A percentile compares a stretch with the other conserved stretches of the same genome.
phyloP scores from a whole-genome alignment of 2,797 vertebrate genomes.

The Sciaenops ocellatus region DNA sequence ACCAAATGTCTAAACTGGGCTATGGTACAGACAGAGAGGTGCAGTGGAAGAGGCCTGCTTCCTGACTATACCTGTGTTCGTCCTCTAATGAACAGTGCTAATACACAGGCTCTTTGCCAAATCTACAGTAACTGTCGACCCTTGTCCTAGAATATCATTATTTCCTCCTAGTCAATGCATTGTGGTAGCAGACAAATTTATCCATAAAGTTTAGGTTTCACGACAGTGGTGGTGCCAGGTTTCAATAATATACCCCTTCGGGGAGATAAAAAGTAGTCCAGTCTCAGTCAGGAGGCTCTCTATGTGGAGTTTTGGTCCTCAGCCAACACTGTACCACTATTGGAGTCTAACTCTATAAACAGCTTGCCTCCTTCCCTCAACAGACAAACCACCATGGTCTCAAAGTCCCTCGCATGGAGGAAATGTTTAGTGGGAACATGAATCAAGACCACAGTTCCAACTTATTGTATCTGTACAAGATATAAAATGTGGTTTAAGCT shows the following conservation, averaged over 20 bases:
- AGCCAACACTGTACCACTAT: constrained; percentile 42
- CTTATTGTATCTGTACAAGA: not conserved
- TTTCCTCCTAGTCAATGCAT: not conserved
- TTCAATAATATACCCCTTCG: constrained; percentile 46
- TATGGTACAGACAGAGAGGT: not conserved
- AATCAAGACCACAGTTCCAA: constrained; percentile 7
- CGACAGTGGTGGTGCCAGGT: constrained; percentile 35
- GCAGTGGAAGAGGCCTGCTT: not conserved
- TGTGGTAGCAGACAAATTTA: constrained; percentile 28
- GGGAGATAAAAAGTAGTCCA: constrained; percentile 47
- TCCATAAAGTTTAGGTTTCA: constrained; percentile 34
- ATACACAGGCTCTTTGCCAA: not conserved
- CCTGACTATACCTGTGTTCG: not conserved
- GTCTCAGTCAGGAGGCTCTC: constrained; percentile 46
- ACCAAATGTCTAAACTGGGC: not conserved
- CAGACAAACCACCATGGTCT: constrained; percentile 7
- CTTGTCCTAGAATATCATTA: constrained; percentile 3
- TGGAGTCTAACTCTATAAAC: constrained; percentile 39
- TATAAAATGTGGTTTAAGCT: not conserved
- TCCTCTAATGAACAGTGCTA: not conserved
- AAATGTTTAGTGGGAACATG: constrained; percentile 7
- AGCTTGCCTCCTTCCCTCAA: constrained; percentile 15
- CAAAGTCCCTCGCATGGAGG: not conserved
- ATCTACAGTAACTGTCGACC: constrained; percentile 1
- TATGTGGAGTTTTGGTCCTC: constrained; percentile 38